These are phyloP conservation scores for Diorhabda sublineata DNA, from an alignment of 1,140 invertebrate genomes.

Conservation along the genomic window DNA sequence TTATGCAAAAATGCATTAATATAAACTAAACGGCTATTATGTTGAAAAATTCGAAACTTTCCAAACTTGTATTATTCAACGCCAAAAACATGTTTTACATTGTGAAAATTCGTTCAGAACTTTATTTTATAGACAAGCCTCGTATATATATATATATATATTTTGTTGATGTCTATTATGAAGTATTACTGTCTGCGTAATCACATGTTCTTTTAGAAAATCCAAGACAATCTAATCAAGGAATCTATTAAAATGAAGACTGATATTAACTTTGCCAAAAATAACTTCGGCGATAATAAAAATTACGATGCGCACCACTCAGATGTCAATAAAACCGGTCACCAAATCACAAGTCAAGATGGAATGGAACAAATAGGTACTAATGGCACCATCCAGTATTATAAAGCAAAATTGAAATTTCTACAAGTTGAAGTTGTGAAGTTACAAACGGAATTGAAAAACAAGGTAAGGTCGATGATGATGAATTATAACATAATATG, in stretches of 20 bases:
- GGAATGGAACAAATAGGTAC: slow-evolving; percentile 31
- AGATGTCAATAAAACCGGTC: neutral
- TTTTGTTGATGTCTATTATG: neutral
- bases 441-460: slow-evolving; percentile 46
- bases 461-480: slow-evolving; percentile 39
- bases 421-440: slow-evolving; percentile 46
- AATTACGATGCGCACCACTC: too few relatives aligned
- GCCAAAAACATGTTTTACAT: too few relatives aligned
- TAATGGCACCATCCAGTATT: slow-evolving; percentile 43
- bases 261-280: slow-evolving; percentile 15
- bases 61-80: too few relatives aligned
- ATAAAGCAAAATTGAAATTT: slow-evolving; percentile 49
- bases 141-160: too few relatives aligned
- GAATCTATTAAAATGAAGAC: slow-evolving; percentile 23
- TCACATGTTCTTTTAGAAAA: slow-evolving; percentile 30
- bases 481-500: too few relatives aligned
- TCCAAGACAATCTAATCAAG: slow-evolving; percentile 32
- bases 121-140: too few relatives aligned
- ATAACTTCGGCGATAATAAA: slow-evolving; percentile 6
- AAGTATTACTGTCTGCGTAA: slow-evolving; percentile 10
- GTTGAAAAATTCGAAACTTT: too few relatives aligned
- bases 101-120: too few relatives aligned
- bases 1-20: too few relatives aligned
- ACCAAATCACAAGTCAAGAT: slow-evolving; percentile 23
- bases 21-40: too few relatives aligned